Evolutionary conservation across 2,797 vertebrate species (phyloP).

Genomic region (Cuniculus paca): DNA sequence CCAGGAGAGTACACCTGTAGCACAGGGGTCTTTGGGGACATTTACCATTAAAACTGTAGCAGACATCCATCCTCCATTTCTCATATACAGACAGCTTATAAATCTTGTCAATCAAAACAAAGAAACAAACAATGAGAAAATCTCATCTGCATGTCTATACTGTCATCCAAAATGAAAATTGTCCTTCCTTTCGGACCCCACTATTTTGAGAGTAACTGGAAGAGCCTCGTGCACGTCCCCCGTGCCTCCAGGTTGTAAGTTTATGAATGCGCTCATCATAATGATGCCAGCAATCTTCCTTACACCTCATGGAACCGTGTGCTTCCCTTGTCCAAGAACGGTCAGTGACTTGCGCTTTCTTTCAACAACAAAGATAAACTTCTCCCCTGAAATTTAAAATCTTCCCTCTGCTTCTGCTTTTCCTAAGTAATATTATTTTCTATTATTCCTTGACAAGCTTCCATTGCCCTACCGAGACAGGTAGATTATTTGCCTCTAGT

Average conservation of each 20-base stretch:
- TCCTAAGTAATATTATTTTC: constrained; percentile 67
- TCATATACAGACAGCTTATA: neutral
- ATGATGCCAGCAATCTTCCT: neutral
- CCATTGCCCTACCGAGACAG: constrained; percentile 53
- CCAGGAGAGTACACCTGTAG: neutral
- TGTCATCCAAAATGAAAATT: neutral
- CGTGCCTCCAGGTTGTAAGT: neutral
- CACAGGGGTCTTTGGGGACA: neutral
- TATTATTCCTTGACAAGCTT: constrained; percentile 75
- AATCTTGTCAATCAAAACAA: constrained; percentile 14
- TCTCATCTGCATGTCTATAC: neutral
- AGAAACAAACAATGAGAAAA: neutral
- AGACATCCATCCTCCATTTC: neutral
- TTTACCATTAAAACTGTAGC: neutral
- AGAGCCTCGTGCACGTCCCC: neutral
- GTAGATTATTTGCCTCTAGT: constrained; percentile 59
- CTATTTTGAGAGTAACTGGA: neutral
- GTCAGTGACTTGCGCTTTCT: neutral
- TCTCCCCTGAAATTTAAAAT: constrained; percentile 70
- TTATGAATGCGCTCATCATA: neutral
- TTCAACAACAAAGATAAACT: constrained; percentile 53
- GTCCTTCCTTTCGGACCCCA: neutral
- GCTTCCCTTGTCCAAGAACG: neutral
- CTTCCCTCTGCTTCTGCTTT: constrained; percentile 50
- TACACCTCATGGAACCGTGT: neutral